phyloP scores from a whole-genome alignment of 2,888 invertebrate species.

The Diarsia mendica region DNA sequence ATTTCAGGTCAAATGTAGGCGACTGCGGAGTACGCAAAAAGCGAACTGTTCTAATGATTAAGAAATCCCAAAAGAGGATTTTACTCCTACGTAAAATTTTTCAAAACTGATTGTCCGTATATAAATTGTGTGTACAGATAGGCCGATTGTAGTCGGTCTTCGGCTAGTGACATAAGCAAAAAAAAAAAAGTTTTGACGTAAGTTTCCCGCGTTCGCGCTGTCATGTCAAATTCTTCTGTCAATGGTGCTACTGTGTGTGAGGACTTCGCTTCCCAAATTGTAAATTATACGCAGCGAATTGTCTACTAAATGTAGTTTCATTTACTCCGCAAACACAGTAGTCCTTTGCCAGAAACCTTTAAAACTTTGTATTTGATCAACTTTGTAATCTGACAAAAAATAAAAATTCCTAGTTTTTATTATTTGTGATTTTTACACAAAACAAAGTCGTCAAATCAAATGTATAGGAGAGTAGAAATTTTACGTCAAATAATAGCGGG shows the following conservation, averaged over 20 bases:
- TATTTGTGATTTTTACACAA: constrained; percentile 33
- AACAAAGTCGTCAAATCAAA: constrained; percentile 51
- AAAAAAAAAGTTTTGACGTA: neutral
- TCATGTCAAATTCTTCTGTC: constrained; percentile 19
- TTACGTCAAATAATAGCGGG: constrained; percentile 20
- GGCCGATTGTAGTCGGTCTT: constrained; percentile 55
- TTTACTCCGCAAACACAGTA: constrained; percentile 17
- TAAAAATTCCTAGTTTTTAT: constrained; percentile 29
- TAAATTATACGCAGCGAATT: constrained; percentile 9
- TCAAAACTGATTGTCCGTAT: constrained; percentile 54
- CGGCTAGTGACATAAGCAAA: neutral
- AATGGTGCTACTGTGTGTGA: constrained; percentile 29
- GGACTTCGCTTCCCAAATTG: neutral
- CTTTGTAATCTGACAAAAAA: constrained; percentile 36
- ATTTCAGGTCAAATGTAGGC: constrained; percentile 58
- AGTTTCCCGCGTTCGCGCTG: constrained; percentile 26
- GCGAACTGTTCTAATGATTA: constrained; percentile 52
- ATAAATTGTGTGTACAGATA: constrained; percentile 46
- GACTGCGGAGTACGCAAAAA: constrained; percentile 57
- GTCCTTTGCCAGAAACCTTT: neutral
- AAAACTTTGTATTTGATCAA: constrained; percentile 23
- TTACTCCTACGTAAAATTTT: constrained; percentile 59
- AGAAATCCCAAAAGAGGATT: constrained; percentile 67
- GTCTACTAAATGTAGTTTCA: constrained; percentile 38
- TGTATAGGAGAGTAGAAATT: constrained; percentile 21